Evolutionary conservation across 2,113 vertebrate species (phyloP).

Genomic region (Triplophysa dalaica): DNA sequence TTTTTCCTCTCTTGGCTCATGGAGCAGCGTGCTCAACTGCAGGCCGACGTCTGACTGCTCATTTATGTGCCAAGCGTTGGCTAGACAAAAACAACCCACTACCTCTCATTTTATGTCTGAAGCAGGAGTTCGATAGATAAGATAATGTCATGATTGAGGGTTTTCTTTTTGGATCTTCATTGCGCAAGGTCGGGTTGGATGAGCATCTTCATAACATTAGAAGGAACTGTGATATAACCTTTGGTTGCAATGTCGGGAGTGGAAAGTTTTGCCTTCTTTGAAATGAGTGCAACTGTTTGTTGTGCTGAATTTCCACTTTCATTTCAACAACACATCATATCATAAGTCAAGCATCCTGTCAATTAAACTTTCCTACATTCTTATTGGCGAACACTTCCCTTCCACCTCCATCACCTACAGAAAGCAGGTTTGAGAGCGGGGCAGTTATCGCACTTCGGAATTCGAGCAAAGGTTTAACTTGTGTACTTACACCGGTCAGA

Average conservation of each 20-base stretch:
- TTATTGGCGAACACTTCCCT: no score
- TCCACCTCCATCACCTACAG: neutral
- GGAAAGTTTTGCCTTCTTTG: neutral
- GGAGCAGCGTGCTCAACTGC: neutral
- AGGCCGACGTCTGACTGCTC: neutral
- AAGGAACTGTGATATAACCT: neutral
- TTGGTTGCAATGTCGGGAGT: neutral
- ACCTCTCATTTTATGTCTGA: neutral
- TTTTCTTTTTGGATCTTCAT: neutral
- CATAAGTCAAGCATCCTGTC: neutral
- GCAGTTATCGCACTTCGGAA: constrained; percentile 35
- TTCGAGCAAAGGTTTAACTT: constrained; percentile 39
- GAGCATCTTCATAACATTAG: neutral
- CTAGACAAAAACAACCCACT: neutral
- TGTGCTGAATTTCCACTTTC: no score
- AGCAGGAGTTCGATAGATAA: neutral
- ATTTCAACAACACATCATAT: no score
- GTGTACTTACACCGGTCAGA: constrained; percentile 30
- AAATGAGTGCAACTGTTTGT: no score
- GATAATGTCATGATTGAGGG: neutral
- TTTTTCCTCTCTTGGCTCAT: constrained; percentile 1
- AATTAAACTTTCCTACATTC: neutral
- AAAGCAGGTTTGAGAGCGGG: constrained; percentile 1
- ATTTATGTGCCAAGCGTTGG: neutral
- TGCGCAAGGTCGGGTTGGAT: neutral